phyloP scores from a whole-genome alignment of 1,140 invertebrate genomes.

The Microplitis mediator region DNA sequence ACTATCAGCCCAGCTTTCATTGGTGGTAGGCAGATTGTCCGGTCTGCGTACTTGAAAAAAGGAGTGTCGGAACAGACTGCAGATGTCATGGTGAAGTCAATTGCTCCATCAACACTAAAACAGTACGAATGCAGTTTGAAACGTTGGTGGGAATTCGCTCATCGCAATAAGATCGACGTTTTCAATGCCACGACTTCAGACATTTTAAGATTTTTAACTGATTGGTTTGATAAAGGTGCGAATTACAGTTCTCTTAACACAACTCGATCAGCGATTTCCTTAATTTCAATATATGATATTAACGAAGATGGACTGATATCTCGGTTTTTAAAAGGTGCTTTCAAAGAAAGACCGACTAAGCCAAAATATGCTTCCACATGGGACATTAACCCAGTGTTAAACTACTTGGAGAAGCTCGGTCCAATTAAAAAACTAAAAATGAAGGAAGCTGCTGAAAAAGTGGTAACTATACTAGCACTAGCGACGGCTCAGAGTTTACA shows the following conservation, averaged over 20 bases:
- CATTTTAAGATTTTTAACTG: conserved; percentile 26
- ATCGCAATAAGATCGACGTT: conserved; percentile 2
- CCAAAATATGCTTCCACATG: conserved; percentile 43
- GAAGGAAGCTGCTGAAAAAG: conserved; percentile 33
- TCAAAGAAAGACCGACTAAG: conserved; percentile 33
- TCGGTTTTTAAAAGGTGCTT: conserved; percentile 41
- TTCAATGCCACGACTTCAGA: conserved; percentile 4
- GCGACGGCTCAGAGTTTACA: conserved; percentile 37
- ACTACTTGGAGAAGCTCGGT: conserved; percentile 31
- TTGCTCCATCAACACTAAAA: no score
- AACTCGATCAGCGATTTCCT: conserved; percentile 29
- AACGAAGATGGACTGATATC: neutral
- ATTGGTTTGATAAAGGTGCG: conserved; percentile 23
- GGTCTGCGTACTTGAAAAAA: neutral
- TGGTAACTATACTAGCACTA: conserved; percentile 32
- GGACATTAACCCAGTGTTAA: conserved; percentile 40
- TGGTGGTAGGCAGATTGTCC: conserved; percentile 11
- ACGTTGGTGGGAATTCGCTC: conserved; percentile 23
- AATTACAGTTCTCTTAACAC: conserved; percentile 40
- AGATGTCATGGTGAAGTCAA: no score
- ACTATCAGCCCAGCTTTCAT: neutral
- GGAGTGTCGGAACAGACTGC: no score
- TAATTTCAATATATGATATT: conserved; percentile 21
- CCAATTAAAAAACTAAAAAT: conserved; percentile 24
- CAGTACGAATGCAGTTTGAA: neutral